Conservation (phyloP, 2,888 invertebrate genomes). For the Salticus scenicus region DNA sequence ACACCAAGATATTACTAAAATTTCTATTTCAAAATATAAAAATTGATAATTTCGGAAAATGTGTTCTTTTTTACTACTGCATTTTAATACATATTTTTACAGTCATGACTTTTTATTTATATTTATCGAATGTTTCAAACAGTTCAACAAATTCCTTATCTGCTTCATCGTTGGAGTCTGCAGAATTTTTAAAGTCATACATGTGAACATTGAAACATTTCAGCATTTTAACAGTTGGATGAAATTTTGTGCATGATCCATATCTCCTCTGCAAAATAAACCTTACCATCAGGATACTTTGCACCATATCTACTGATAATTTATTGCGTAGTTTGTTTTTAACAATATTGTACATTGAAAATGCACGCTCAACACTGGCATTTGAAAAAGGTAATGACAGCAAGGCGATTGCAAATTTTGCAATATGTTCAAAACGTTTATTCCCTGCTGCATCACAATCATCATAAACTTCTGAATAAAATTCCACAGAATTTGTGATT, state of each 20-base stretch:
- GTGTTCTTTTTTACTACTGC: too few relatives aligned
- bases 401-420: background rate
- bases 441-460: background rate
- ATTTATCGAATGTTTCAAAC: background rate
- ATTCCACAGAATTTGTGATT: background rate
- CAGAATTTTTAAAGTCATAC: slow-evolving; percentile 1
- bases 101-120: too few relatives aligned
- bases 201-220: background rate
- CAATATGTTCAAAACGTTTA: background rate
- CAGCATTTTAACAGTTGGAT: background rate
- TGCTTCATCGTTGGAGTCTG: too few relatives aligned
- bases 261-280: background rate
- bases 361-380: background rate
- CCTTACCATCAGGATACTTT: background rate
- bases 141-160: background rate
- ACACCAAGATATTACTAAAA: too few relatives aligned
- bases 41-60: too few relatives aligned
- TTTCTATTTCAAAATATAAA: too few relatives aligned
- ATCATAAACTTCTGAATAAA: background rate
- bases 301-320: background rate
- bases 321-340: background rate
- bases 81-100: too few relatives aligned
- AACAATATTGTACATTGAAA: background rate
- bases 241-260: background rate
- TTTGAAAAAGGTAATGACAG: background rate